Conservation (phyloP, 1,140 invertebrate species). For the Drosophila albomicans region DNA sequence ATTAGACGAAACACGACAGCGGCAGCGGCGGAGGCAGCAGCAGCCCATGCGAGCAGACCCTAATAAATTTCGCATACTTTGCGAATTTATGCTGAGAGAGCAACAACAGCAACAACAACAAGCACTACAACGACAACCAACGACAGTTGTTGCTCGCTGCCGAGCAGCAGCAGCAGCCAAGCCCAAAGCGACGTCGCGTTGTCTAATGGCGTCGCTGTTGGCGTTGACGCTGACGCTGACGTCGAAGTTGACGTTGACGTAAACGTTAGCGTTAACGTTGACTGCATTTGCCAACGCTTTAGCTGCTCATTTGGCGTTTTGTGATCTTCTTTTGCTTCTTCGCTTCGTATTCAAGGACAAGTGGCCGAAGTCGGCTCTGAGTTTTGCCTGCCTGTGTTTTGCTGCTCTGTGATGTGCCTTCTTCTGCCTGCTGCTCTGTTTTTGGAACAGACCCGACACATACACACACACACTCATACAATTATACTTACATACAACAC, state of each 20-base stretch:
- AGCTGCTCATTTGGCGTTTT: conserved; percentile 60
- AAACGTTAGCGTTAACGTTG: conserved; percentile 8
- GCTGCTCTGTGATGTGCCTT: conserved; percentile 7
- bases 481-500: neutral
- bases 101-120: conserved; percentile 59
- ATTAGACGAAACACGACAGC: conserved; percentile 76
- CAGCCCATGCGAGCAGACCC: conserved; percentile 74
- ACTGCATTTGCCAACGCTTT: conserved; percentile 30
- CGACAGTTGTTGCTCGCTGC: conserved; percentile 71
- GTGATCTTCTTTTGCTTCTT: conserved; percentile 59
- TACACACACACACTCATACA: neutral
- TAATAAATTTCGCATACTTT: conserved; percentile 83
- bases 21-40: conserved; percentile 34
- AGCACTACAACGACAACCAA: conserved; percentile 12
- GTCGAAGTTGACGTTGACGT: conserved; percentile 12
- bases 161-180: conserved; percentile 38
- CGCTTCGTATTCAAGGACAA: conserved; percentile 74
- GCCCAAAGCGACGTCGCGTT: conserved; percentile 39
- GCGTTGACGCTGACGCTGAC: conserved; percentile 4
- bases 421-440: conserved; percentile 19
- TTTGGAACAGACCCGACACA: conserved; percentile 2
- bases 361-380: conserved; percentile 47
- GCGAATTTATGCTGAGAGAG: conserved; percentile 79
- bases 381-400: conserved; percentile 1
- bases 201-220: conserved; percentile 60